Percentiles rank a stretch among this genome's conserved stretches.
Evolutionary conservation across 92 coral and sea anemone species (phyloP).

Genomic region (Epizoanthus rinbou): DNA sequence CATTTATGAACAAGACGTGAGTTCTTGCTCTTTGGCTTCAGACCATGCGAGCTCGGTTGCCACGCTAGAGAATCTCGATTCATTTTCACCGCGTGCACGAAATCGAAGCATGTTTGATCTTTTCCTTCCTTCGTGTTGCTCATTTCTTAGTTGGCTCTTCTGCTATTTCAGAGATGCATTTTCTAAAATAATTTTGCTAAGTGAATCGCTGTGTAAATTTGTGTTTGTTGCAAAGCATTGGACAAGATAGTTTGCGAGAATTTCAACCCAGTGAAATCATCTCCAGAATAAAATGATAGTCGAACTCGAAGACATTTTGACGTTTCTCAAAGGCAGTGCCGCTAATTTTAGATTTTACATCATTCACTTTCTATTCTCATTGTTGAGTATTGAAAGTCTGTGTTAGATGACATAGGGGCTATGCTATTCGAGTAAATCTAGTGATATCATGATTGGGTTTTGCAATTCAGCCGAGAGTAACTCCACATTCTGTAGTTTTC

Average conservation of each 20-base stretch:
- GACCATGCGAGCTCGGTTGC: conserved; percentile 27
- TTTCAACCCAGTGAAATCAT: neutral
- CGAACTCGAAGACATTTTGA: conserved; percentile 22
- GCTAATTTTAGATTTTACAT: conserved; percentile 44
- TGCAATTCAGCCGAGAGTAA: neutral
- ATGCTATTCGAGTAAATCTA: too few relatives aligned
- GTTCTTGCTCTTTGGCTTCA: neutral
- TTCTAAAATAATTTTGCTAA: neutral
- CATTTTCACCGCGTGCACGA: conserved; percentile 15
- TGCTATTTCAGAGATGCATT: neutral
- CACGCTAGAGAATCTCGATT: conserved; percentile 17
- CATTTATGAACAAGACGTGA: neutral
- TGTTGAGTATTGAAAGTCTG: neutral
- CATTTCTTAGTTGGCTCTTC: neutral
- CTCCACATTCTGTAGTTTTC: conserved; percentile 16
- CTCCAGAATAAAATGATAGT: conserved; percentile 2
- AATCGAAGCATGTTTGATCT: conserved; percentile 11
- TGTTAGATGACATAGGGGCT: neutral
- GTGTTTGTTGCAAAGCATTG: neutral
- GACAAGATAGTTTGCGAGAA: neutral
- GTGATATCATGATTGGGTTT: neutral
- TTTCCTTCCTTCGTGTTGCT: neutral
- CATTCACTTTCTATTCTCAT: neutral
- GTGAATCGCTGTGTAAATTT: neutral
- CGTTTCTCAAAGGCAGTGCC: conserved; percentile 10